Evolutionary conservation across 2,113 vertebrate species (phyloP), one percentile per base, ranked within the genome.

Genomic region (Hucho hucho): DNA sequence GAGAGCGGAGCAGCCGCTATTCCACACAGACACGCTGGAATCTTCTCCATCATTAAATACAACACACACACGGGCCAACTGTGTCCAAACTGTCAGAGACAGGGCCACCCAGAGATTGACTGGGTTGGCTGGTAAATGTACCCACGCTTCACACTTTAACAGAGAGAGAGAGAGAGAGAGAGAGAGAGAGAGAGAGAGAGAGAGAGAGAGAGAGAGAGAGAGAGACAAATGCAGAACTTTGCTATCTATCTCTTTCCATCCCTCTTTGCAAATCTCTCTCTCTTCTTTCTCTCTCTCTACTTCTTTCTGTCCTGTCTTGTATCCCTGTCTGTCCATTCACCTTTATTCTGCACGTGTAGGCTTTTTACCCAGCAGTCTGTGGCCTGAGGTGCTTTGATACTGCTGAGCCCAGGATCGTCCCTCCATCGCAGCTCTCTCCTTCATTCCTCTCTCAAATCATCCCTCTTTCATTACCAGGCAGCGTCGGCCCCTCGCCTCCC

Each of bases 81-180:
- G 43, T 25, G 37, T 47, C 12, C 68, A 70, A 29, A 9, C 68
- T 22, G 46, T 49, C 68, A 24, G 46, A 47, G 24, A 70, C 22
- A 47, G 26, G 9, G 43, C n/a, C 68, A 47, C 68, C 20, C 46
- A 7, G 37, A 24, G 43, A 24, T 49, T 49, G n/a, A 47, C 37
- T 47, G 66, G 32, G 63, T n/a, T 68, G n/a, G 43, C 68, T 47
- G 68, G 68, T 69, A 66, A 56, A 56, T 71, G 69, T 29, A 28
- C 53, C 4, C 43, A 69, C 22, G 11, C 43, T 24, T 26, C 11
- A 46, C 16, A 22, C n/a, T 1, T 12, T 49, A 22, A 25, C 11
- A 5, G n/a, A 6, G 25, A 26, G 71, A n/a, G 18, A 6, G n/a
- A n/a, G 32, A 6, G 12, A 22, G 71, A 2, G 56, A 12, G 32